Evolutionary conservation across 2,113 vertebrate genomes (phyloP), one percentile per base, ranked within the genome.

Genomic region (Podocnemis expansa): DNA sequence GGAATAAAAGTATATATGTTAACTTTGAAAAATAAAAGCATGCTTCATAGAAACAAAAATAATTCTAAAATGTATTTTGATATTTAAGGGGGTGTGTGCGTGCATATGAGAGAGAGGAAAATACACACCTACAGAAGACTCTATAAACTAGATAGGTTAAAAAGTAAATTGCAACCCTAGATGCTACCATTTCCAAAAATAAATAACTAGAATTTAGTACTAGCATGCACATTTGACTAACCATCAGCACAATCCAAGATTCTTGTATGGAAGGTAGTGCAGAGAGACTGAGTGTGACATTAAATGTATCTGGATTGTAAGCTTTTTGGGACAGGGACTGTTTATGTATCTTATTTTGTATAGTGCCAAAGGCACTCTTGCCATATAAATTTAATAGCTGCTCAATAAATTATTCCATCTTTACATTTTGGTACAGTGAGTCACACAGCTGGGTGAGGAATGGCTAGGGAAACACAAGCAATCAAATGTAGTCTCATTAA

Each of bases 401-500:
- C 56, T 25, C 63, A 76, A 12, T 13, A 16, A 89, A 63, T 17
- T 76, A 52, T 81, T 84, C 67, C 55, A 87, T 25, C 82, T 31
- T 12, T 27, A 4, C 22, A 4, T 43, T 85, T 47, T 79, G 31
- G 5, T 12, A 31, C 78, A 92, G 8, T 82, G 83, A 78, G 84
- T 85, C 84, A 63, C 85, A 1, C 34, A 82, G 55, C 76, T 78
- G 67, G 70, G 80, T 95, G 84, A 92, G 90, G 17, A 31, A 81
- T 85, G 84, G 47, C 31, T 78, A 79, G 90, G 80, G 81, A 92
- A 85, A 85, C 84, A 56, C 82, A 54, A 91, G 67, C 88, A 89
- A 73, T 94, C 89, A 82, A 80, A 43, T 67, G 16, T 45, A 70
- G 81, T n/a, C 67, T 19, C 84, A 86, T 91, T 90, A 94, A 93